A percentile compares a stretch with the other conserved stretches of the same genome.
Evolutionary conservation across 1,140 invertebrate species (phyloP).

Genomic region (Hylaeus anthracinus): DNA sequence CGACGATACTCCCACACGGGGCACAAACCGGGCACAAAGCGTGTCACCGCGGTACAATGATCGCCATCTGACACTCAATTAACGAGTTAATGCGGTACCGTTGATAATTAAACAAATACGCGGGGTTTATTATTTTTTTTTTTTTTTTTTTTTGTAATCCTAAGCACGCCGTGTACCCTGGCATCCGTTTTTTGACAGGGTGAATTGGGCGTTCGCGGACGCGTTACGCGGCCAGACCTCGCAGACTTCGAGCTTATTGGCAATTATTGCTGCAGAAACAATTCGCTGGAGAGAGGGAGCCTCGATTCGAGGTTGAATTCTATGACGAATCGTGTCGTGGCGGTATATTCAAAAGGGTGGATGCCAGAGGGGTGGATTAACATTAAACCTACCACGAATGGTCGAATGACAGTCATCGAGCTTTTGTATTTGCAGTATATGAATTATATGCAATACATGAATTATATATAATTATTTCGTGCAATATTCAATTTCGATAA

Average conservation of each 20-base stretch:
- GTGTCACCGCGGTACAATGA: constrained; percentile 78
- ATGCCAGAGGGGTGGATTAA: too few species aligned
- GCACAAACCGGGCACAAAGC: constrained; percentile 69
- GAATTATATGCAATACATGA: too few species aligned
- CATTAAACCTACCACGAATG: too few species aligned
- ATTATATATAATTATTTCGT: too few species aligned
- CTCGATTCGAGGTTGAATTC: background rate
- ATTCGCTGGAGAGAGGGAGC: background rate
- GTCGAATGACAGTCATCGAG: too few species aligned
- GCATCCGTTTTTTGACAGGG: constrained; percentile 20
- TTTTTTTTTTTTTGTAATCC: too few species aligned
- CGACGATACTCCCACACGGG: constrained; percentile 57
- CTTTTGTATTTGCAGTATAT: too few species aligned
- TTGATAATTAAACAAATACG: constrained; percentile 81
- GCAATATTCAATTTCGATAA: too few species aligned
- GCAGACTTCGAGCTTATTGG: background rate
- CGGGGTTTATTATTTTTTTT: constrained; percentile 67
- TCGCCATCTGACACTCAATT: constrained; percentile 80
- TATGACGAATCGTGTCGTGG: background rate
- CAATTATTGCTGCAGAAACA: constrained; percentile 4
- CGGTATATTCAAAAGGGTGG: too few species aligned
- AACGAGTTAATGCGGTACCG: constrained; percentile 80
- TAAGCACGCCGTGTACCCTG: constrained; percentile 11
- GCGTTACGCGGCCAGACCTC: background rate
- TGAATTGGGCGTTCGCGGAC: background rate